Evolutionary conservation across 2,888 invertebrate genomes (phyloP).

Genomic region (Stenolophus ochropezus): DNA sequence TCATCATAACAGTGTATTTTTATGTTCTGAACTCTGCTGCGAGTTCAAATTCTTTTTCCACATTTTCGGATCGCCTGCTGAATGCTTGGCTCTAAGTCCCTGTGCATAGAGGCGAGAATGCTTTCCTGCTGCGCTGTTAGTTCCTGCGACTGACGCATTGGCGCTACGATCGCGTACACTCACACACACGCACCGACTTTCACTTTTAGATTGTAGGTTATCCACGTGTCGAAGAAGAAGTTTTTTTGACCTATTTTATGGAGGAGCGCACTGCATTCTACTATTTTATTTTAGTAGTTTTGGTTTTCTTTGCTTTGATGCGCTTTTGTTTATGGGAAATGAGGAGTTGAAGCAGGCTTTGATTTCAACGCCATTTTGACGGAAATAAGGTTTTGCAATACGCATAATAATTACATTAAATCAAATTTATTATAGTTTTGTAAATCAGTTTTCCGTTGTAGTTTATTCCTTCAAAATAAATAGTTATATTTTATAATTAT

Average conservation of each 20-base stretch:
- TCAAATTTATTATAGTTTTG: no score
- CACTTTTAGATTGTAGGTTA: slow-evolving; percentile 65
- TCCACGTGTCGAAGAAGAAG: slow-evolving; percentile 67
- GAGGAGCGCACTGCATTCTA: slow-evolving; percentile 35
- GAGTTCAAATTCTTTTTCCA: slow-evolving; percentile 60
- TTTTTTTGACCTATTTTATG: slow-evolving; percentile 67
- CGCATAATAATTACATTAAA: not conserved
- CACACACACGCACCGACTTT: slow-evolving; percentile 50
- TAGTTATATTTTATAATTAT: no score
- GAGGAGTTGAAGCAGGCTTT: not conserved
- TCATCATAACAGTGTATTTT: slow-evolving; percentile 53
- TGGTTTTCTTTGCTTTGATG: slow-evolving; percentile 23
- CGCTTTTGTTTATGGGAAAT: slow-evolving; percentile 18
- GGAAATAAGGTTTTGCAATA: not conserved
- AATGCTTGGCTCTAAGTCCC: not conserved
- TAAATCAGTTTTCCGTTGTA: no score
- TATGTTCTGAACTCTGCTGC: slow-evolving; percentile 53
- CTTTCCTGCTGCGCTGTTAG: slow-evolving; percentile 7
- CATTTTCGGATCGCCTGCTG: slow-evolving; percentile 48
- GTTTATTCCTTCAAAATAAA: no score
- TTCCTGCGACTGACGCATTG: slow-evolving; percentile 28
- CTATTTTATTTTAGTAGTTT: slow-evolving; percentile 43
- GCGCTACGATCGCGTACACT: slow-evolving; percentile 30
- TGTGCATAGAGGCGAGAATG: not conserved
- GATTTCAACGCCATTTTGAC: slow-evolving; percentile 9